Evolutionary conservation across 2,888 invertebrate genomes (phyloP).

Genomic region (Reticulitermes lucifugus): DNA sequence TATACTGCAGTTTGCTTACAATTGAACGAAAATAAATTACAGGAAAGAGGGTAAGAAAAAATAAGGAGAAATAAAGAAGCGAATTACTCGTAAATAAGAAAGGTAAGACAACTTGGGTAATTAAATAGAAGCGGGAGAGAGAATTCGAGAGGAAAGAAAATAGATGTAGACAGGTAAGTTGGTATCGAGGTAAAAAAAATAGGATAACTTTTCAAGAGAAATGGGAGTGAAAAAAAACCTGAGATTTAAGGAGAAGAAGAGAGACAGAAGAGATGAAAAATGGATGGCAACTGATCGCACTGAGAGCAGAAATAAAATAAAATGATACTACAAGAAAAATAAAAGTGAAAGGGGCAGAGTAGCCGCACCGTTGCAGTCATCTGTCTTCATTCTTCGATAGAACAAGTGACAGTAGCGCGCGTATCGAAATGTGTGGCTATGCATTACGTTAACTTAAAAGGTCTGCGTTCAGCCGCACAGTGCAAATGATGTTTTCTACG

Average conservation of each 20-base stretch:
- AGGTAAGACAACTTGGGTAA: no score
- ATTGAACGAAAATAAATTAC: no score
- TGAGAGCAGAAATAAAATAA: neutral
- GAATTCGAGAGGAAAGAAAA: no score
- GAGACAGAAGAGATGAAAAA: constrained; percentile 3
- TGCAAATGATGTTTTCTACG: neutral
- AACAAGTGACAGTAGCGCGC: neutral
- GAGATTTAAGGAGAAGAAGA: neutral
- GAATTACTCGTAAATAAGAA: no score
- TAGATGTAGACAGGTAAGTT: no score
- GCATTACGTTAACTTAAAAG: neutral
- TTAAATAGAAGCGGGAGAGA: no score
- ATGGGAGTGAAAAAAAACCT: no score
- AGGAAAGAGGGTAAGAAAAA: no score
- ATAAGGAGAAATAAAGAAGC: no score
- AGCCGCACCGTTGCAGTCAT: neutral
- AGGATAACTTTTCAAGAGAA: no score
- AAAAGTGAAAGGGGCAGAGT: neutral
- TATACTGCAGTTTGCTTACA: no score
- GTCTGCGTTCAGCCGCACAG: neutral
- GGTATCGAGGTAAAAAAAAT: no score
- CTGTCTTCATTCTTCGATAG: neutral
- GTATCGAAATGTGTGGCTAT: neutral
- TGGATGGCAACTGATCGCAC: neutral
- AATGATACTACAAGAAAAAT: neutral